phyloP scores from a whole-genome alignment of 2,888 invertebrate species.

The Camponotus fellah region DNA sequence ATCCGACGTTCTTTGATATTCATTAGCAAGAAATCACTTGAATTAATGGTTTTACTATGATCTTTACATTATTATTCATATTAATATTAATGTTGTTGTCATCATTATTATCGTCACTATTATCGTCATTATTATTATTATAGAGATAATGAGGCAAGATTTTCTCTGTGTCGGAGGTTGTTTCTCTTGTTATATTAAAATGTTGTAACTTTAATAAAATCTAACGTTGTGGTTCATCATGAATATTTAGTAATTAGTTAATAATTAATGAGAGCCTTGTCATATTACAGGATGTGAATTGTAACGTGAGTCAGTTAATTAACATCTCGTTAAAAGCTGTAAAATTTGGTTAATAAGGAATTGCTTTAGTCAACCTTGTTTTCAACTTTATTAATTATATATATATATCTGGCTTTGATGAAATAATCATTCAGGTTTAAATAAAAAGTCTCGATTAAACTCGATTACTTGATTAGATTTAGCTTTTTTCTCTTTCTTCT shows the following conservation, averaged over 20 bases:
- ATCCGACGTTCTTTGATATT: background rate
- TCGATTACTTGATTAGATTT: background rate
- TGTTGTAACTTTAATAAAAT: slow-evolving; percentile 24
- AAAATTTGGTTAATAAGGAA: slow-evolving; percentile 32
- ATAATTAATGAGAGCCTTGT: slow-evolving; percentile 24
- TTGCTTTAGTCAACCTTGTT: slow-evolving; percentile 22
- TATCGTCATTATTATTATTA: slow-evolving; percentile 28
- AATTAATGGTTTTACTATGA: slow-evolving; percentile 19
- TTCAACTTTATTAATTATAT: slow-evolving; percentile 34
- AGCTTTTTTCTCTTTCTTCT: background rate
- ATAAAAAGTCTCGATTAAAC: background rate
- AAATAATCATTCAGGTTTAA: background rate
- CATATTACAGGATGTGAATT: background rate
- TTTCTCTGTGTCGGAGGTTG: background rate
- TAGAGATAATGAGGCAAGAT: background rate
- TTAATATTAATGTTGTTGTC: slow-evolving; percentile 5
- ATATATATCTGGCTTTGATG: background rate
- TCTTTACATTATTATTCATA: slow-evolving; percentile 18
- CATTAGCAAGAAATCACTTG: background rate
- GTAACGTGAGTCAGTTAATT: slow-evolving; percentile 16
- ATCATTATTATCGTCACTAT: slow-evolving; percentile 20
- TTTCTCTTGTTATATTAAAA: background rate
- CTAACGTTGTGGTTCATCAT: background rate
- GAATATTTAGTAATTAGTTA: slow-evolving; percentile 31
- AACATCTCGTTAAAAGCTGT: slow-evolving; percentile 35